These are phyloP conservation scores for Synodontis membranacea DNA, from an alignment of 2,113 vertebrate genomes.

Conservation along the genomic window DNA sequence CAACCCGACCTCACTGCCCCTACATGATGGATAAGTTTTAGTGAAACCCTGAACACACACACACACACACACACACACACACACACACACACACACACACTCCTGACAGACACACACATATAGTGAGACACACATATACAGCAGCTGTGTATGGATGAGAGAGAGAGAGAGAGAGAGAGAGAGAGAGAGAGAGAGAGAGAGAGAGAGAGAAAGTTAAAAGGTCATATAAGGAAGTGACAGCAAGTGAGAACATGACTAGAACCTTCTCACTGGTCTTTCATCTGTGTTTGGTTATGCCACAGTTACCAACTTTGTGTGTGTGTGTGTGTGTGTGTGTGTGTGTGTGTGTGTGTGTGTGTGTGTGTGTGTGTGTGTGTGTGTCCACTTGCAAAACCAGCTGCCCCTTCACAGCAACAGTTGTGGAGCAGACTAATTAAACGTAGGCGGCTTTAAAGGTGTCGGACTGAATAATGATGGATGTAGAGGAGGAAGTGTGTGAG, in stretches of 20 bases:
- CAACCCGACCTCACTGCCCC: constrained; percentile 45
- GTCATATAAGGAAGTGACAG: constrained; percentile 32
- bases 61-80: background rate
- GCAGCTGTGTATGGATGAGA: too few relatives aligned
- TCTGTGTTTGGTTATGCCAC: constrained; percentile 15
- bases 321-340: constrained; percentile 17
- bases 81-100: background rate
- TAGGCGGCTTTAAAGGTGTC: constrained; percentile 32
- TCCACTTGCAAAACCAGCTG: constrained; percentile 33
- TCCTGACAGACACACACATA: too few relatives aligned
- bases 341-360: constrained; percentile 29
- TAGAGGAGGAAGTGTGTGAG: background rate
- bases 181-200: background rate
- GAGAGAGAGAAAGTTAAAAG: constrained; percentile 19
- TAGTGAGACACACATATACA: background rate
- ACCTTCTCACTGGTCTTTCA: background rate
- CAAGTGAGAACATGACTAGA: constrained; percentile 9
- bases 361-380: constrained; percentile 26
- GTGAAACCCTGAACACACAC: constrained; percentile 22
- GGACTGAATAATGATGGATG: constrained; percentile 52
- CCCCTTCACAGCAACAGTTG: constrained; percentile 38
- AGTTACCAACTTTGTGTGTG: background rate
- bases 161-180: background rate
- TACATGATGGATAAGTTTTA: constrained; percentile 40
- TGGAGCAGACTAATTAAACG: constrained; percentile 28